phyloP scores from a whole-genome alignment of 2,888 invertebrate species.

The Rotaria socialis region DNA sequence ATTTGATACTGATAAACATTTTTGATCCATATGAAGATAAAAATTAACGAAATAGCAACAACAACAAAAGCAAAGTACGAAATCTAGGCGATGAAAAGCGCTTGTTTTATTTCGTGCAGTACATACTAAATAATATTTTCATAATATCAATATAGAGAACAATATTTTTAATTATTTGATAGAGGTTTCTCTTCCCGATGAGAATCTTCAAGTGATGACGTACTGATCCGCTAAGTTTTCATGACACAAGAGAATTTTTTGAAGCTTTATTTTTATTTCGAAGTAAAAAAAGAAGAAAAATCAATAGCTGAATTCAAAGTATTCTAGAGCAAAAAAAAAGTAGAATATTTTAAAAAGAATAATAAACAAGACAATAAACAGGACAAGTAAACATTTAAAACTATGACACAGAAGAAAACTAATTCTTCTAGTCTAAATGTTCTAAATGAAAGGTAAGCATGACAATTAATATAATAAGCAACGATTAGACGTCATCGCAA shows the following conservation, averaged over 20 bases:
- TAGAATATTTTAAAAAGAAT: neutral
- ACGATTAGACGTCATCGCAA: neutral
- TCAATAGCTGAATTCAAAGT: neutral
- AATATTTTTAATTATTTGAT: too few relatives aligned
- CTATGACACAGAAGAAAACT: neutral
- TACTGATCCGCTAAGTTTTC: too few relatives aligned
- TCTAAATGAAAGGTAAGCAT: neutral
- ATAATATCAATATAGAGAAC: too few relatives aligned
- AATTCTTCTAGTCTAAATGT: neutral
- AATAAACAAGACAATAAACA: neutral
- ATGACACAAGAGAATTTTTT: too few relatives aligned
- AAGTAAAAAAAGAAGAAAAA: neutral
- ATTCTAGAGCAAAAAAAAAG: neutral
- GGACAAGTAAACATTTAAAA: neutral
- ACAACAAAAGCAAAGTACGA: too few relatives aligned
- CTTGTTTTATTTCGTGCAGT: neutral
- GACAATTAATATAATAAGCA: neutral
- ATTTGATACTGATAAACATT: neutral
- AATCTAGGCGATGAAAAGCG: neutral
- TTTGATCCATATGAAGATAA: neutral
- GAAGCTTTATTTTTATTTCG: neutral
- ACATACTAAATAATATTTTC: neutral
- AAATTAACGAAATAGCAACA: neutral
- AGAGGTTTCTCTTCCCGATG: too few relatives aligned
- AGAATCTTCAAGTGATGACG: too few relatives aligned